phyloP scores from a whole-genome alignment of 2,113 vertebrate genomes.

The Pollachius pollachius region DNA sequence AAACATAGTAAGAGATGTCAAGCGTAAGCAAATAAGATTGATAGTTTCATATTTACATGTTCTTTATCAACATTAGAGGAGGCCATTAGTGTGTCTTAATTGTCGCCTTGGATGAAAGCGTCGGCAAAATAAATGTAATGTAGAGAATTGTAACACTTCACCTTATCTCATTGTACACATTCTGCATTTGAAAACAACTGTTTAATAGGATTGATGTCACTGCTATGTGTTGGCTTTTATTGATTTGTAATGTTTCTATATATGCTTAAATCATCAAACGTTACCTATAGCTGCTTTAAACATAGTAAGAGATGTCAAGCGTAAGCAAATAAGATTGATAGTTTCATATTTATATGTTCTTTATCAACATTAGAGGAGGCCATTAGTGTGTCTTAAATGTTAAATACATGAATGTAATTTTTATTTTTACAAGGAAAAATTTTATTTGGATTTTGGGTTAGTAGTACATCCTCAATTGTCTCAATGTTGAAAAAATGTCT shows the following conservation, averaged over 20 bases:
- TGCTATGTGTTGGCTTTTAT: too few relatives aligned
- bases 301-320: not conserved
- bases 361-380: conserved; percentile 3
- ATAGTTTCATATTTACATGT: not conserved
- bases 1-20: not conserved
- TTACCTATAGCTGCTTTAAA: not conserved
- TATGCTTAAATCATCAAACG: too few relatives aligned
- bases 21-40: not conserved
- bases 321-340: not conserved
- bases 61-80: conserved; percentile 3
- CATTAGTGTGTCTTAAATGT: conserved; percentile 9
- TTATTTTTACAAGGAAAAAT: conserved; percentile 8
- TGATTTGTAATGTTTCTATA: too few relatives aligned
- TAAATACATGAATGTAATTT: not conserved
- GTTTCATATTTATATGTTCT: not conserved
- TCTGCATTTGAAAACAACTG: too few relatives aligned
- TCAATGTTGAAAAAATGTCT: conserved; percentile 2
- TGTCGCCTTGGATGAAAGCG: not conserved
- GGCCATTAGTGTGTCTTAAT: conserved; percentile 11
- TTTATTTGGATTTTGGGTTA: conserved; percentile 17
- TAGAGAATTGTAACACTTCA: too few relatives aligned
- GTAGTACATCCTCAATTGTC: conserved; percentile 19
- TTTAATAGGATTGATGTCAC: too few relatives aligned
- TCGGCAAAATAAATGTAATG: too few relatives aligned
- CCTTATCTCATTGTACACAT: too few relatives aligned